Evolutionary conservation across 2,888 invertebrate species (phyloP).

Genomic region (Pollenia griseotomentosa): DNA sequence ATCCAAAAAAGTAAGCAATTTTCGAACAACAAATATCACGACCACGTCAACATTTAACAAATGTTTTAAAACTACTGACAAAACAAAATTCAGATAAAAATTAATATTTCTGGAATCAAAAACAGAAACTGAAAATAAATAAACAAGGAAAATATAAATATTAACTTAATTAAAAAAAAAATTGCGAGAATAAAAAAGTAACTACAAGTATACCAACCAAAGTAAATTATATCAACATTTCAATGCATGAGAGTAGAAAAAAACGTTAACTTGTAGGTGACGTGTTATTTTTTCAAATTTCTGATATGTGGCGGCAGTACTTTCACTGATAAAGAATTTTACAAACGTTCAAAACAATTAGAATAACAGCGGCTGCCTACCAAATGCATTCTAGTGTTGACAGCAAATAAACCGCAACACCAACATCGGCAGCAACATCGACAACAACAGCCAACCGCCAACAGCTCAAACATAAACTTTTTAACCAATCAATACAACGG

Average conservation of each 20-base stretch:
- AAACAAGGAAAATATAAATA: conserved; percentile 9
- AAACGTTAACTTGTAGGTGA: conserved; percentile 43
- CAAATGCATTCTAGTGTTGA: conserved; percentile 32
- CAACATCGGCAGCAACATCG: conserved; percentile 3
- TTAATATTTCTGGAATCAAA: conserved; percentile 61
- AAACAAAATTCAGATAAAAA: conserved; percentile 57
- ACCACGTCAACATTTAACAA: conserved; percentile 62
- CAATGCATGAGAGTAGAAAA: neutral
- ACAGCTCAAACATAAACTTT: neutral
- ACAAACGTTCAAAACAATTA: conserved; percentile 46
- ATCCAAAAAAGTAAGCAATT: neutral
- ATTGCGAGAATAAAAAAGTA: neutral
- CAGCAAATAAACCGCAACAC: conserved; percentile 3
- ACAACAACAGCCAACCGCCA: neutral
- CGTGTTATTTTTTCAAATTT: conserved; percentile 47
- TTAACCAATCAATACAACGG: neutral
- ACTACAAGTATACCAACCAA: conserved; percentile 3
- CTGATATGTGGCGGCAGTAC: conserved; percentile 32
- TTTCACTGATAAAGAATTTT: conserved; percentile 65
- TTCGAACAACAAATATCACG: neutral
- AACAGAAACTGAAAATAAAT: conserved; percentile 20
- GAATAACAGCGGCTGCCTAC: conserved; percentile 28
- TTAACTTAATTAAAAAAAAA: neutral
- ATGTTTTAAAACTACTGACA: conserved; percentile 65
- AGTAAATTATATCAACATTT: neutral